A percentile compares a stretch with the other conserved stretches of the same genome.
phyloP scores from a whole-genome alignment of 2,113 vertebrate species.

The Chelonoidis abingdonii region DNA sequence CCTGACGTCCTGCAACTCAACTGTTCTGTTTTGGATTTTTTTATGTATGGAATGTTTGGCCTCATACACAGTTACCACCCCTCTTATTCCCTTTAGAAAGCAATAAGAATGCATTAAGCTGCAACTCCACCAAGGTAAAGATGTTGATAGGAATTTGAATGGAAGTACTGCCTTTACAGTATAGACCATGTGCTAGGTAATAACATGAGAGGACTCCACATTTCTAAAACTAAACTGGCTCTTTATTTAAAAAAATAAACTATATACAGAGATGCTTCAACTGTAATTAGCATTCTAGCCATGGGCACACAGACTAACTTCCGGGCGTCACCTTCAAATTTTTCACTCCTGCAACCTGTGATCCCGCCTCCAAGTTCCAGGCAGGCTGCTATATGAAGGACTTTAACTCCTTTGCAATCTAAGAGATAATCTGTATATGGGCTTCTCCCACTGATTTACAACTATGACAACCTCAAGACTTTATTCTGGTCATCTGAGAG shows the following conservation, averaged over 20 bases:
- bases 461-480: neutral
- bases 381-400: neutral
- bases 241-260: neutral
- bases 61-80: neutral
- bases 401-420: neutral
- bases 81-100: neutral
- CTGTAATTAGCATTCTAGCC: neutral
- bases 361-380: neutral
- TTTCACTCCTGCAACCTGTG: neutral
- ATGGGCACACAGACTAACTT: neutral
- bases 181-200: neutral
- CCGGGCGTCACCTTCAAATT: neutral
- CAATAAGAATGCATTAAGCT: neutral
- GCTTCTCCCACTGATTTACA: neutral
- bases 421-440: neutral
- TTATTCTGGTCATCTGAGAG: too few species aligned
- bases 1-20: neutral
- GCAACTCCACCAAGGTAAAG: neutral
- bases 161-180: neutral
- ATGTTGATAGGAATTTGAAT: neutral
- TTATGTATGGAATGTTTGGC: neutral
- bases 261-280: neutral
- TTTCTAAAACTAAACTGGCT: neutral
- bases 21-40: neutral
- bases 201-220: neutral